Percentiles rank a stretch among this genome's conserved stretches.
Conservation (phyloP, 92 coral and sea anemone genomes). For the Zoanthus sansibaricus region DNA sequence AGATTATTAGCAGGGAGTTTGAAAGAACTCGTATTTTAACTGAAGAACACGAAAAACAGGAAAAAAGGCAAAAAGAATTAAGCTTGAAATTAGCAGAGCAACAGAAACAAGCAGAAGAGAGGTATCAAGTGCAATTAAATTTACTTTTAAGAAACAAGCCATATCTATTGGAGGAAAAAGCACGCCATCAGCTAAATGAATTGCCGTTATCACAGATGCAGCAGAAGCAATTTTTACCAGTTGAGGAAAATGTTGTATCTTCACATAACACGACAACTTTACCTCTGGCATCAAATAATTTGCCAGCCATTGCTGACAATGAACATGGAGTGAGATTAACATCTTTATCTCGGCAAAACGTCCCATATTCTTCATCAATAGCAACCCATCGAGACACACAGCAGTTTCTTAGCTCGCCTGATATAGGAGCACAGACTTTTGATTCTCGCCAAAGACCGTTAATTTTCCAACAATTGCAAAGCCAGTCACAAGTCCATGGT, state of each 20-base stretch:
- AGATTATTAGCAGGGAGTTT: conserved; percentile 68
- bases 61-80: conserved; percentile 63
- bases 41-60: conserved; percentile 78
- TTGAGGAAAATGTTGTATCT: background rate
- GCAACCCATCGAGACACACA: background rate
- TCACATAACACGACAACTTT: background rate
- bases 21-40: conserved; percentile 69
- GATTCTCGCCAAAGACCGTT: background rate
- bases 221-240: background rate
- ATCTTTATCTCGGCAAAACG: background rate
- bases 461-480: background rate
- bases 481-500: background rate
- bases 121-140: conserved; percentile 67
- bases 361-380: background rate
- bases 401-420: background rate
- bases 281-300: background rate
- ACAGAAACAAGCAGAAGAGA: conserved; percentile 58
- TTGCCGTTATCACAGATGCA: background rate
- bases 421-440: background rate
- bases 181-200: background rate
- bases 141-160: conserved; percentile 46
- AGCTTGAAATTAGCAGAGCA: conserved; percentile 65
- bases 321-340: background rate
- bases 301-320: background rate
- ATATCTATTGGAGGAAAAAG: background rate